Percentiles rank a stretch among this genome's conserved stretches.
These are phyloP conservation scores for Siniperca knerii DNA, from an alignment of 2,113 vertebrate species.

Conservation along the genomic window DNA sequence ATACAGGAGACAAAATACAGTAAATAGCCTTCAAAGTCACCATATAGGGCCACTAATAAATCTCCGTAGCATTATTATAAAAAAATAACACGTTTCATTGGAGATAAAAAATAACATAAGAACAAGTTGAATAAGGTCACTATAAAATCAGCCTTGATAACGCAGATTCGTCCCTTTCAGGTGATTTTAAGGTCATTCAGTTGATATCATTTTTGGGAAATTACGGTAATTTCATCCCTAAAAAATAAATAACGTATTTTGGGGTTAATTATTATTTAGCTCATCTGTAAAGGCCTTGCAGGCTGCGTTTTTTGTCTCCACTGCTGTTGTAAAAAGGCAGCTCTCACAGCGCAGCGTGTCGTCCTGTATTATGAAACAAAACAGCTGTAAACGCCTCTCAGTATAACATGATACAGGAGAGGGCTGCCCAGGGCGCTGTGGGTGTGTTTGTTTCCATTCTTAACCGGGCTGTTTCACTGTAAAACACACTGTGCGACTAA, in stretches of 20 bases:
- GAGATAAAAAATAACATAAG: neutral
- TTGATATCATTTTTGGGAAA: no score
- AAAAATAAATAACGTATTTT: neutral
- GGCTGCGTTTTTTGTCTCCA: neutral
- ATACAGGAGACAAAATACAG: neutral
- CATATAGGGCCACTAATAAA: neutral
- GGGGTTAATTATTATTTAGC: neutral
- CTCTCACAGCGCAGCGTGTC: slow-evolving; percentile 61
- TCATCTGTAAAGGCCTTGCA: neutral
- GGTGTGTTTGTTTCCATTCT: slow-evolving; percentile 51
- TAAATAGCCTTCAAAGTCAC: neutral
- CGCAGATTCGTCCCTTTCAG: neutral
- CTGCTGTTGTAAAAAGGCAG: slow-evolving; percentile 27
- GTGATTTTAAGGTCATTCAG: neutral
- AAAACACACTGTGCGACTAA: neutral
- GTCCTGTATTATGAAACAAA: slow-evolving; percentile 62
- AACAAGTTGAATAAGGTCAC: neutral
- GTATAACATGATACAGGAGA: slow-evolving; percentile 62
- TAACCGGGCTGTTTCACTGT: slow-evolving; percentile 40
- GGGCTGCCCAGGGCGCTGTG: slow-evolving; percentile 51
- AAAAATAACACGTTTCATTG: neutral
- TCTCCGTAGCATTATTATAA: neutral
- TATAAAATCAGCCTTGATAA: neutral
- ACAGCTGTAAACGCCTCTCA: slow-evolving; percentile 73
- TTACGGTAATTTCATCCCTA: neutral